phyloP scores from a whole-genome alignment of 23 tunicate genomes.

The Trididemnum miniatum region DNA sequence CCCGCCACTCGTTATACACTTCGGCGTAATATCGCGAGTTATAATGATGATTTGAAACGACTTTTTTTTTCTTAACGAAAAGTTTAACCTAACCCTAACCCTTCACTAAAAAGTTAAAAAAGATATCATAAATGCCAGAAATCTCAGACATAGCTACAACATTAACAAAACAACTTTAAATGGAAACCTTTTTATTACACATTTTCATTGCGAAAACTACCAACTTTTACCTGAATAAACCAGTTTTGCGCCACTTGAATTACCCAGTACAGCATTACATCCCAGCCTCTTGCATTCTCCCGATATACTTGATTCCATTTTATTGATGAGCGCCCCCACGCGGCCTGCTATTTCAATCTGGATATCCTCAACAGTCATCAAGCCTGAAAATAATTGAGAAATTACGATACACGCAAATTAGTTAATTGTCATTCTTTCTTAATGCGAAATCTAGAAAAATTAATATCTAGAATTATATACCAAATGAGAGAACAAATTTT shows the following conservation, averaged over 20 bases:
- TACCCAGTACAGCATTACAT: slow-evolving; percentile 49
- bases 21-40: too few relatives aligned
- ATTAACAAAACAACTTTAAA: too few relatives aligned
- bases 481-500: not conserved
- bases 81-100: too few relatives aligned
- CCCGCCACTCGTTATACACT: too few relatives aligned
- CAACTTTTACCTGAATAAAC: slow-evolving; percentile 74
- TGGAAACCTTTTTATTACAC: too few relatives aligned
- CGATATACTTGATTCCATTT: slow-evolving; percentile 48
- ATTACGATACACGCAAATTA: not conserved
- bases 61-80: too few relatives aligned
- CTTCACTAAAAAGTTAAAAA: too few relatives aligned
- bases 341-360: slow-evolving; percentile 52
- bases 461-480: not conserved
- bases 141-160: too few relatives aligned
- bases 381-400: slow-evolving; percentile 26
- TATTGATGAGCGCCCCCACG: slow-evolving; percentile 71
- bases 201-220: too few relatives aligned
- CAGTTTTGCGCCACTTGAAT: slow-evolving; percentile 68
- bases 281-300: slow-evolving; percentile 63
- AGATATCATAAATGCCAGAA: too few relatives aligned
- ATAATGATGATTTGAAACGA: too few relatives aligned
- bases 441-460: not conserved
- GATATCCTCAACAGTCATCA: slow-evolving; percentile 54
- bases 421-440: not conserved